Percentiles rank a stretch among this genome's conserved stretches.
phyloP scores from a whole-genome alignment of 2,797 vertebrate genomes.

The Rhinatrema bivittatum region DNA sequence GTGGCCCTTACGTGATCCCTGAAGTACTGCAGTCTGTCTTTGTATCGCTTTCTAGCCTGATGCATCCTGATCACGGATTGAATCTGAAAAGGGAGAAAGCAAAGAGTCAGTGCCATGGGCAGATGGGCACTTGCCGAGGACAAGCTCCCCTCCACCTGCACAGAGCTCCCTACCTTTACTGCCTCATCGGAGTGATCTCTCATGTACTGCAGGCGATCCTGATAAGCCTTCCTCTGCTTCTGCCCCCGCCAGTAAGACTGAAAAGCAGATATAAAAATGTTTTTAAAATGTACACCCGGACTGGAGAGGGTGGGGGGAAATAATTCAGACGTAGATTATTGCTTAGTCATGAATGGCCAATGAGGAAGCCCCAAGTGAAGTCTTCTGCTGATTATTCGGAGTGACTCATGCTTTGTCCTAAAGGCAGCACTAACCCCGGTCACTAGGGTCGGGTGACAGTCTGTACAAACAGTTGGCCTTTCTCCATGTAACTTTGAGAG shows the following conservation, averaged over 20 bases:
- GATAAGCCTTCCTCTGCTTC: constrained; percentile 82
- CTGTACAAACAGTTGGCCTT: too few relatives aligned
- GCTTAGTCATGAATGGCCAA: too few relatives aligned
- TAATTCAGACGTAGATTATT: too few relatives aligned
- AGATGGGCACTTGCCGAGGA: background rate
- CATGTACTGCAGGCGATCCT: constrained; percentile 70
- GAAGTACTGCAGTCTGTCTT: constrained; percentile 86
- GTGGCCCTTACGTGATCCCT: constrained; percentile 74
- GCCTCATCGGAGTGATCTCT: constrained; percentile 73
- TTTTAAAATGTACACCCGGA: too few relatives aligned
- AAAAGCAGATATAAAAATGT: constrained; percentile 8
- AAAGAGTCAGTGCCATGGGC: background rate
- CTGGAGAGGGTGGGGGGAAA: too few relatives aligned
- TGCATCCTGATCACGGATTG: constrained; percentile 91
- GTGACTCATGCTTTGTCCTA: too few relatives aligned
- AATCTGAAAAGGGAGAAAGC: constrained; percentile 56
- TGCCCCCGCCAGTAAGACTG: constrained; percentile 90
- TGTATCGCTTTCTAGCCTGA: constrained; percentile 86
- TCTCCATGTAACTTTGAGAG: too few relatives aligned
- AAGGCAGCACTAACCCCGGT: too few relatives aligned
- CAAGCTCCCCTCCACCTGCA: background rate
- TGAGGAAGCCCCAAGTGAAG: too few relatives aligned
- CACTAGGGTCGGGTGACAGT: too few relatives aligned
- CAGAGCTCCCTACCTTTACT: constrained; percentile 87
- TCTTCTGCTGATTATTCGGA: too few relatives aligned